Base-by-base conservation (phyloP, 2,797 vertebrate genomes). In the Gadopsis marmoratus region DNA sequence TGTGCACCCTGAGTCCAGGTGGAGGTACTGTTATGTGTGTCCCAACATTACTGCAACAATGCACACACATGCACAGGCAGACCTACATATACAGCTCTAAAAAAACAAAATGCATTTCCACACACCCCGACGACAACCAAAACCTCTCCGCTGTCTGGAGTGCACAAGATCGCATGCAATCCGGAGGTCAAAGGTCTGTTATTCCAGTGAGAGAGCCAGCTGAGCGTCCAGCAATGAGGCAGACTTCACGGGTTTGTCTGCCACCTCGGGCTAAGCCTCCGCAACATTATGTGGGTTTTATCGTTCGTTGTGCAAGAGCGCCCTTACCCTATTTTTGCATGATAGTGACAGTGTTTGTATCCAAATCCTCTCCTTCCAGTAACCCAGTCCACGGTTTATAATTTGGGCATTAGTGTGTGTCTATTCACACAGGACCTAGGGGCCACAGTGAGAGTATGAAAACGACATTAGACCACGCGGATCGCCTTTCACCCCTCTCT, bases 401-500 rank as follows among this genome's bases (percentile, higher is more conserved):
- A 83, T 29, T 76, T 78, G 74, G 82, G 82, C 79, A 76, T 92
- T 81, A 79, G n/a, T n/a, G 79, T 39, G 74, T 55, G 67, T 86
- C 68, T 79, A 81, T 87, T 91, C 89, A 82, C 78, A 68, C 74
- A 45, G 31, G 63, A 79, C 86, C 89, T 78, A 66, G 86, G 81
- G 86, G 84, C 89, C 83, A 70, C 83, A 82, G 86, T 60, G 75
- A 88, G 88, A 86, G 85, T 87, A 82, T 77, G 84, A 88, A 87
- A 86, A 84, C 69, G 74, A 92, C 92, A 92, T 93, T 90, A 91
- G 83, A 87, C 86, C 87, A 76, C 63, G 53, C 74, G 62, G 93
- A 94, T 95, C 94, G 80, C 83, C 92, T 95, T 95, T 93, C 94
- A 92, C 84, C 82, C 79, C 78, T 68, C 78, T 83, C 81, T 77